Conservation (phyloP, 2,113 vertebrate genomes). For the Antidorcas marsupialis region DNA sequence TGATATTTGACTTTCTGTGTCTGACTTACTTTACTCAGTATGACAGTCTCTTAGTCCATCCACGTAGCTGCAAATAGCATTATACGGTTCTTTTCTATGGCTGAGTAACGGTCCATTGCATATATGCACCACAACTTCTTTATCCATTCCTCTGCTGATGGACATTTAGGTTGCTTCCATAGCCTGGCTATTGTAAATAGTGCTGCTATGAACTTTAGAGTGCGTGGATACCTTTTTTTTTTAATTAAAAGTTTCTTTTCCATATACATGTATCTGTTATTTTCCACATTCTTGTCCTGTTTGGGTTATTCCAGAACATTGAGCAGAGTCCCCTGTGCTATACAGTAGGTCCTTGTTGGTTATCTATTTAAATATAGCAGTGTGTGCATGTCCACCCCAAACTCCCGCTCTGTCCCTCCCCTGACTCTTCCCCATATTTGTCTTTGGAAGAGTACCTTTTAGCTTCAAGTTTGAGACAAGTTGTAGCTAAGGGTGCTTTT, state of each 20-base stretch:
- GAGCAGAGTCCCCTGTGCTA: background rate
- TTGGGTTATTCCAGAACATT: background rate
- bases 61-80: background rate
- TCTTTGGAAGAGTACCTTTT: background rate
- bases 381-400: too few species aligned
- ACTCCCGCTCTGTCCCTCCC: background rate
- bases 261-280: background rate
- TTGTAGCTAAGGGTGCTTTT: background rate
- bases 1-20: background rate
- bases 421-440: background rate
- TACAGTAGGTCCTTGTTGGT: background rate
- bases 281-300: background rate
- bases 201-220: background rate
- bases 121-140: background rate
- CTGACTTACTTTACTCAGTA: background rate
- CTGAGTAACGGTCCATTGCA: background rate
- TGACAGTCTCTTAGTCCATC: background rate
- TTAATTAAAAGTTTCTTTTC: background rate
- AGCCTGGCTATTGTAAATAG: background rate
- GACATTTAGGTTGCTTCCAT: background rate
- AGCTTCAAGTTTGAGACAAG: background rate
- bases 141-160: background rate
- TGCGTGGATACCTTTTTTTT: background rate
- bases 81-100: background rate
- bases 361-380: background rate